Evolutionary conservation across 2,888 invertebrate species (phyloP).

Genomic region (Zeuzera pyrina): DNA sequence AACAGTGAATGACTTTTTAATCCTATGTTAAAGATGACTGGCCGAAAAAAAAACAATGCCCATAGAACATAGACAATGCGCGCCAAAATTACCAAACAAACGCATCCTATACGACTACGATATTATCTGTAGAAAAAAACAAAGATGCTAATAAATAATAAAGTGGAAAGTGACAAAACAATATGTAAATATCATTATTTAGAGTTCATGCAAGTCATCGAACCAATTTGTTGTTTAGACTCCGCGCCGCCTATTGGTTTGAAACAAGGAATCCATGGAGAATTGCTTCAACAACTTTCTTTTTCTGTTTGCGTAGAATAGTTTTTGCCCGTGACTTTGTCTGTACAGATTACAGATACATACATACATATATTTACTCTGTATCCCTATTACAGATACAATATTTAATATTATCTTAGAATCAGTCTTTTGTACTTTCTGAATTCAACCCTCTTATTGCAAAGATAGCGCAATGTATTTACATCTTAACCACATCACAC

Average conservation of each 20-base stretch:
- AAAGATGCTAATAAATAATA: constrained; percentile 37
- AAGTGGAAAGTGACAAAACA: constrained; percentile 69
- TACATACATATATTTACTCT: no score
- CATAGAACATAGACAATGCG: constrained; percentile 49
- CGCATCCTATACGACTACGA: constrained; percentile 24
- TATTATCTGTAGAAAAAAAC: constrained; percentile 32
- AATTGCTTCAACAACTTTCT: background rate
- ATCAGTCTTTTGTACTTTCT: no score
- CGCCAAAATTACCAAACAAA: constrained; percentile 57
- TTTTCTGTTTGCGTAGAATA: background rate
- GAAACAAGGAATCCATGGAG: constrained; percentile 26
- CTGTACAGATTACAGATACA: no score
- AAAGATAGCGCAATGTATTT: background rate
- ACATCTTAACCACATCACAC: background rate
- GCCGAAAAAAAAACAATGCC: constrained; percentile 39
- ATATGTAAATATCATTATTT: constrained; percentile 71
- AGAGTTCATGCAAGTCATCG: constrained; percentile 47
- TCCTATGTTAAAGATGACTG: constrained; percentile 23
- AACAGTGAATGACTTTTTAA: constrained; percentile 3
- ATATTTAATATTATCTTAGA: no score
- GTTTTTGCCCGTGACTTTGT: background rate
- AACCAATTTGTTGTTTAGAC: constrained; percentile 57
- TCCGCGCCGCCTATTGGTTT: constrained; percentile 36
- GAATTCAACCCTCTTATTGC: background rate
- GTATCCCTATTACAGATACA: no score